Evolutionary conservation across 2,113 vertebrate species (phyloP), one percentile per base, ranked within the genome.

Genomic region (Sturnus vulgaris): DNA sequence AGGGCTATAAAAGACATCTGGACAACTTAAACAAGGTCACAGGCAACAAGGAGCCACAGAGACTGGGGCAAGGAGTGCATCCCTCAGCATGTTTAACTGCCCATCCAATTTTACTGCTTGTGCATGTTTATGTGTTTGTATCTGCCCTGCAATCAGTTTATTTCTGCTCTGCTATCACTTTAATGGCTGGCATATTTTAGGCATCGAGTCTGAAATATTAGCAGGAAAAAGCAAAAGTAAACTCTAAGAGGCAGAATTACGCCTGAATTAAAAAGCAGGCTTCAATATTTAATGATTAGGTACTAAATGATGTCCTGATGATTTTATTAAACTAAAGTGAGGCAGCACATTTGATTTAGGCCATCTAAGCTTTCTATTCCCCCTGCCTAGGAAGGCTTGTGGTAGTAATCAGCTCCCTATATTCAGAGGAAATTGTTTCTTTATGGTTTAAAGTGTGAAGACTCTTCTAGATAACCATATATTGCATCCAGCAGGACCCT

Each of bases 401-500:
- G 77, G 92, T n/a, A 53, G 69, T n/a, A 73, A 85, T 90, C 92
- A 71, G 7, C 86, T 19, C 56, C 33, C 65, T 37, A 1, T 49
- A 68, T 64, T 49, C 69, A 72, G 56, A 81, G 91, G 86, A 95
- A 89, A 92, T 91, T 71, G 83, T 83, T 96, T 81, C 72, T 95
- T 90, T 68, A 56, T 27, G 69, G 57, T 76, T 76, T 82, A 20
- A 94, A 92, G 49, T 68, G 78, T 81, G 78, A 87, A 82, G 69
- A 15, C 27, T 78, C 60, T 82, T 84, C 65, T 21, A 40, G 83
- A 69, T 64, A 92, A 78, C 80, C 40, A 31, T 33, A 50, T 75
- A 79, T n/a, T 82, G 84, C 73, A 82, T 79, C 44, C 82, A 72
- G 70, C 57, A 75, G 53, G 69, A 87, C 61, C 25, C 61, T 89